phyloP scores from a whole-genome alignment of 2,888 invertebrate genomes.

The Pilophorus perplexus region DNA sequence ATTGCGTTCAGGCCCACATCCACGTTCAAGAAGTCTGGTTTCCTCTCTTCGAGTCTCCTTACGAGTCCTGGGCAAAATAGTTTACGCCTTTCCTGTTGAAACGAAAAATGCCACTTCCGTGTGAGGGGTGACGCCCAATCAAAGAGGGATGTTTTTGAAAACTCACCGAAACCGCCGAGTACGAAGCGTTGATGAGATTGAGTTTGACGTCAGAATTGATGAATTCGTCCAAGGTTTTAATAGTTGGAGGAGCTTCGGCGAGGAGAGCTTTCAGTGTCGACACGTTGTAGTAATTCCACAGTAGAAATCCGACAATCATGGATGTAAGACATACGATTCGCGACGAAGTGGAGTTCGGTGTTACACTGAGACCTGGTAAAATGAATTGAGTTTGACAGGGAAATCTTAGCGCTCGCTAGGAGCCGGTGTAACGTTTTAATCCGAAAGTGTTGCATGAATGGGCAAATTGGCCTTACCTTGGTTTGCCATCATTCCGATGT shows the following conservation, averaged over 20 bases:
- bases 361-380: slow-evolving; percentile 17
- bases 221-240: slow-evolving; percentile 16
- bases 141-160: too few relatives aligned
- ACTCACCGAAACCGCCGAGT: too few relatives aligned
- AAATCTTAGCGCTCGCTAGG: not conserved
- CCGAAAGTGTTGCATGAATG: not conserved
- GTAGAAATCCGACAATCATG: slow-evolving; percentile 13
- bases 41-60: too few relatives aligned
- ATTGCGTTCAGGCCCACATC: slow-evolving; percentile 7
- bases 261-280: slow-evolving; percentile 27
- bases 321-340: slow-evolving; percentile 13
- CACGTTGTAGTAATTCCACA: slow-evolving; percentile 23
- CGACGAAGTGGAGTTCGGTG: not conserved
- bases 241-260: slow-evolving; percentile 7
- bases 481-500: slow-evolving; percentile 9
- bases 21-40: slow-evolving; percentile 4
- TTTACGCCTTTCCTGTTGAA: not conserved
- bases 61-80: not conserved
- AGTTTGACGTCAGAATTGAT: not conserved
- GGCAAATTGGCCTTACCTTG: not conserved
- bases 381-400: not conserved
- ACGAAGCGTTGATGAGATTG: slow-evolving; percentile 16
- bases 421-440: not conserved
- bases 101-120: too few relatives aligned
- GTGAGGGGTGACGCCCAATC: too few relatives aligned